Percentiles rank a stretch among this genome's conserved stretches.
Conservation (phyloP, 2,113 vertebrate genomes). For the Callopanchax toddi region DNA sequence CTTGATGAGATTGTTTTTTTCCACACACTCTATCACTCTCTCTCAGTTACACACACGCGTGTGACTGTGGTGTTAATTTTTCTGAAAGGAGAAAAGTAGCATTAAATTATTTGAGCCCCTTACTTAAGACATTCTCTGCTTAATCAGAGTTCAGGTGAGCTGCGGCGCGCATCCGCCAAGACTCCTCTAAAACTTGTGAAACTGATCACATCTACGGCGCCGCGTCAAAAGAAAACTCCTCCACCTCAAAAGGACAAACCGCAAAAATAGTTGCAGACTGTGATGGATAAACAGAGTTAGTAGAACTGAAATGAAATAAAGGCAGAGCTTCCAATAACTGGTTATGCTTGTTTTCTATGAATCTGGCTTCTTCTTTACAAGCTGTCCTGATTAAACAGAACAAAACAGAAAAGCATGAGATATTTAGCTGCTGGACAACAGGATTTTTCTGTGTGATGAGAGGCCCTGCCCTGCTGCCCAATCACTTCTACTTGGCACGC, state of each 20-base stretch:
- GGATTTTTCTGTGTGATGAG: conserved; percentile 53
- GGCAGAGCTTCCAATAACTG: conserved; percentile 34
- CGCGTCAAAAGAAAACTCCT: conserved; percentile 30
- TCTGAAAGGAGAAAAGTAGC: conserved; percentile 81
- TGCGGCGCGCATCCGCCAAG: conserved; percentile 28
- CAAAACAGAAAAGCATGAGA: conserved; percentile 36
- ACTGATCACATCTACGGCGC: conserved; percentile 43
- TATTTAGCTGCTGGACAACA: conserved; percentile 47
- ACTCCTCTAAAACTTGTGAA: conserved; percentile 43
- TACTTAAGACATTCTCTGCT: conserved; percentile 66
- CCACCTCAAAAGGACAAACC: conserved; percentile 29
- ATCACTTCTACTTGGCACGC: conserved; percentile 76
- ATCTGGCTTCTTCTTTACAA: conserved; percentile 55
- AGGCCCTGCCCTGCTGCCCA: conserved; percentile 55
- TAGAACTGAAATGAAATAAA: conserved; percentile 31
- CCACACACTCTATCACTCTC: conserved; percentile 73
- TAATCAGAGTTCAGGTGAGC: conserved; percentile 71
- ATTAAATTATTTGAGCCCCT: conserved; percentile 78
- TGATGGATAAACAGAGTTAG: conserved; percentile 41
- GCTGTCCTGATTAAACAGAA: conserved; percentile 43
- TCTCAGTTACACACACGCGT: conserved; percentile 54
- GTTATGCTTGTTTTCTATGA: conserved; percentile 50
- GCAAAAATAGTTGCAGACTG: conserved; percentile 6
- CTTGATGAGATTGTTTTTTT: conserved; percentile 84
- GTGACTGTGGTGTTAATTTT: conserved; percentile 67